phyloP scores from a whole-genome alignment of 2,113 vertebrate species.

The Phyllostomus discolor region DNA sequence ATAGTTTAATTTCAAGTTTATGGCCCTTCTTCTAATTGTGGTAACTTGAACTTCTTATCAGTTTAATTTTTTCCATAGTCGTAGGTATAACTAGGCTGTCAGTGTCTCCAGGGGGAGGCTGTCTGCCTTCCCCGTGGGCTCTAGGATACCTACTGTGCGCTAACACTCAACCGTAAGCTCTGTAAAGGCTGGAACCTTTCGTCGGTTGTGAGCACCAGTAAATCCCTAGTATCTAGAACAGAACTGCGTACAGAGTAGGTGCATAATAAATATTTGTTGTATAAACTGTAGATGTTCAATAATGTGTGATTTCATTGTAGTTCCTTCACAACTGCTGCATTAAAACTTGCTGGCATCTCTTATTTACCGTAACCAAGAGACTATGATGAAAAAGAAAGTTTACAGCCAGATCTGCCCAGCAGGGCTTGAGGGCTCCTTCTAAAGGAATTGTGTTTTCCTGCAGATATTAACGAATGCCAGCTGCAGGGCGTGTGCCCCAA shows the following conservation, averaged over 20 bases:
- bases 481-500: slow-evolving; percentile 93
- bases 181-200: background rate
- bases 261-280: background rate
- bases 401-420: background rate
- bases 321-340: background rate
- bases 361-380: background rate
- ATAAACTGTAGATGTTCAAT: background rate
- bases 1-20: background rate
- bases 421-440: background rate
- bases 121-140: background rate
- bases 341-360: background rate
- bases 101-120: background rate
- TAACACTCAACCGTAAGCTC: background rate
- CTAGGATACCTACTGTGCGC: too few species aligned
- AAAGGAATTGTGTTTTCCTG: slow-evolving; percentile 56
- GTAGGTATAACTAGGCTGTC: background rate
- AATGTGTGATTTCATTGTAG: background rate
- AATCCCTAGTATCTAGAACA: background rate
- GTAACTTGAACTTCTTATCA: background rate
- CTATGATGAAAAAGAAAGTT: background rate
- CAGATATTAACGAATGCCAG: slow-evolving; percentile 96
- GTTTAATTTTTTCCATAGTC: background rate
- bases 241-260: background rate
- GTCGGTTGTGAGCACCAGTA: background rate
- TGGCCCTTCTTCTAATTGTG: background rate